Percentiles rank a stretch among this genome's conserved stretches.
Conservation (phyloP, 1,140 invertebrate genomes). For the Phthorimaea operculella region DNA sequence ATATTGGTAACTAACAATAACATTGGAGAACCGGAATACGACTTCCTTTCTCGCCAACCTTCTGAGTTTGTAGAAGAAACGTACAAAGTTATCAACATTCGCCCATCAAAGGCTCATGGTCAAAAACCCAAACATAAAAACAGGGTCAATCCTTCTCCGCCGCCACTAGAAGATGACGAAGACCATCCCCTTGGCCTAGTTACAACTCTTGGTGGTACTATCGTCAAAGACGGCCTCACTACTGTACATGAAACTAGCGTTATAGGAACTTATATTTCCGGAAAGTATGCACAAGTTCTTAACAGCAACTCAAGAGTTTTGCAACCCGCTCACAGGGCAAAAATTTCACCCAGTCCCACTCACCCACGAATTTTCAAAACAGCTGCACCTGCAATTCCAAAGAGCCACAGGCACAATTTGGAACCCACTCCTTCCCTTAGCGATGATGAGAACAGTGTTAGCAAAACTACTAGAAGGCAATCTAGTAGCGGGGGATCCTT, state of each 20-base stretch:
- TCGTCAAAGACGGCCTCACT: conserved; percentile 83
- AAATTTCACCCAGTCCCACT: conserved; percentile 74
- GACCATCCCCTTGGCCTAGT: conserved; percentile 81
- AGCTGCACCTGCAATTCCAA: conserved; percentile 72
- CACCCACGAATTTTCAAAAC: conserved; percentile 77
- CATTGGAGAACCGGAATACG: conserved; percentile 82
- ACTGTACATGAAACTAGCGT: conserved; percentile 90
- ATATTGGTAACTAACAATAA: conserved; percentile 74
- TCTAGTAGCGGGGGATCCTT: conserved; percentile 50
- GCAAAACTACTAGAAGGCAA: conserved; percentile 68
- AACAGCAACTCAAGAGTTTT: conserved; percentile 77
- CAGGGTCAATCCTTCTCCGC: conserved; percentile 49
- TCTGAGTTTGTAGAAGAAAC: conserved; percentile 83
- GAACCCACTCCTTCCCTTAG: conserved; percentile 73
- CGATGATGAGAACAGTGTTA: conserved; percentile 68
- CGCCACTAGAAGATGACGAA: conserved; percentile 56
- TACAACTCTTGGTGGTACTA: conserved; percentile 82
- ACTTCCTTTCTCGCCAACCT: conserved; percentile 83
- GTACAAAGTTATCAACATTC: conserved; percentile 70
- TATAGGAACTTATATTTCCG: conserved; percentile 87
- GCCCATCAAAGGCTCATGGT: conserved; percentile 60
- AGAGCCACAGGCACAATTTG: conserved; percentile 64
- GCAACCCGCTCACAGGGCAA: conserved; percentile 55
- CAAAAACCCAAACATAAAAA: conserved; percentile 63
- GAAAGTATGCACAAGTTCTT: conserved; percentile 86